Percentiles rank a stretch among this genome's conserved stretches.
These are phyloP conservation scores for Propithecus coquereli DNA, from an alignment of 2,113 vertebrate species.

Conservation along the genomic window DNA sequence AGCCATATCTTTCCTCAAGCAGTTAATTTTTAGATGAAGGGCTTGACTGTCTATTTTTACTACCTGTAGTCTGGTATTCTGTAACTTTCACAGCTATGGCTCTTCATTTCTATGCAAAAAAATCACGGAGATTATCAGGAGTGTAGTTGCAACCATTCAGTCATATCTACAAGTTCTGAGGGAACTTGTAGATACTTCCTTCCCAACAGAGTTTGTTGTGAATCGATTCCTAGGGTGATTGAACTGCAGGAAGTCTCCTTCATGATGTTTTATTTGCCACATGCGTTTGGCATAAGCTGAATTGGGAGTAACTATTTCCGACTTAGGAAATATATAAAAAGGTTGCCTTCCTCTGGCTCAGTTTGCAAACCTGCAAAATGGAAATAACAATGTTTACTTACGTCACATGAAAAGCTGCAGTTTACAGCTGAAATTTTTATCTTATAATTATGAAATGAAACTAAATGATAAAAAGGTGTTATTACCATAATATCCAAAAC, in stretches of 20 bases:
- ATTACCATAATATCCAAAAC: not conserved
- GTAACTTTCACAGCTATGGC: not conserved
- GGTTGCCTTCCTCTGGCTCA: not conserved
- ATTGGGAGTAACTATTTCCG: conserved; percentile 1
- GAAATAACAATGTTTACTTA: not conserved
- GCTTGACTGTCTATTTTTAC: conserved; percentile 27
- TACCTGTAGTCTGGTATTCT: not conserved
- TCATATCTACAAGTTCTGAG: not conserved
- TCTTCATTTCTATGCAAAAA: not conserved
- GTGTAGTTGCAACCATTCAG: not conserved
- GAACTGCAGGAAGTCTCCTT: not conserved
- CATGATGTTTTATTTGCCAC: not conserved
- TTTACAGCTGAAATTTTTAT: not conserved
- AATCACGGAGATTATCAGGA: not conserved
- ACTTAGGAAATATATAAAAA: not conserved
- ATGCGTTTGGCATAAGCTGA: not conserved
- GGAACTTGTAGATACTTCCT: too few species aligned
- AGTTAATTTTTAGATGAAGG: conserved; percentile 53
- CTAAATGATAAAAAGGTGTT: not conserved
- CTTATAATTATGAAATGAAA: not conserved
- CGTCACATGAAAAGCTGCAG: not conserved
- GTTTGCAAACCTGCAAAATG: not conserved
- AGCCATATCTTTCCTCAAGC: conserved; percentile 43
- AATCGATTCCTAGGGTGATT: not conserved
- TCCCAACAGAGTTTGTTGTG: not conserved